Base-by-base conservation (phyloP, 64 coral and sea anemone species). In the Actinia tenebrosa region DNA sequence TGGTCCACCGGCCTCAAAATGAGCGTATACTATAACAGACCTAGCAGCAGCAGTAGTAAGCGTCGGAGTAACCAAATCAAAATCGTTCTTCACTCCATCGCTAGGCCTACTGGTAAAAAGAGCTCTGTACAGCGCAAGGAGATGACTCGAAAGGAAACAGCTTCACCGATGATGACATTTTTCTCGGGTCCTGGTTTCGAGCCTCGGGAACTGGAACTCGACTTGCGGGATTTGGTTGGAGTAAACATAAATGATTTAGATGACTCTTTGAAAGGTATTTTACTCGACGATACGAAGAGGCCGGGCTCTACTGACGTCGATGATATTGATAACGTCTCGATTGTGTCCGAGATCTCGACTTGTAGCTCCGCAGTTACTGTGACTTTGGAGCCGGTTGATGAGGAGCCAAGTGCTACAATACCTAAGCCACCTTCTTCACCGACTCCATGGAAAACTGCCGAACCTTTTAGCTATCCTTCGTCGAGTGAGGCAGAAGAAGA, bases 401-500 rank as follows among this genome's bases (percentile, higher is more conserved):
- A 89, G 30, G 94, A 95, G 46, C 69, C 72, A 16, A 89, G 23
- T 45, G 6, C 77, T 2, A 37, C 72, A 59, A 86, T 23, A 18
- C 5, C 44, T 8, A 81, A 37, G 27, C 14, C 45, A 82, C 78
- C 80, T 4, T 87, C 75, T 42, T 91, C 89, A 44, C 77, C 86
- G 14, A 54, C 56, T 16, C 84, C 84, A 64, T 71, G 53, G 46
- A 88, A 77, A 89, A 91, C 37, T 44, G 78, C 78, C 37, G 75
- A 88, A 10, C 90, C n/a, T 75, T 75, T 26, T 26, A 80, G 83
- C 77, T 88, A 79, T 10, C 86, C 90, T 23, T 92, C 93, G 55
- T 92, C 90, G 3, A 92, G 84, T 66, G 91, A 95, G 42, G 66
- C 87, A 64, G 94, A 95, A 44, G 94, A 95, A 84, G 91, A 89